Conservation (phyloP, 2,888 invertebrate genomes). For the Maniola hyperantus region DNA sequence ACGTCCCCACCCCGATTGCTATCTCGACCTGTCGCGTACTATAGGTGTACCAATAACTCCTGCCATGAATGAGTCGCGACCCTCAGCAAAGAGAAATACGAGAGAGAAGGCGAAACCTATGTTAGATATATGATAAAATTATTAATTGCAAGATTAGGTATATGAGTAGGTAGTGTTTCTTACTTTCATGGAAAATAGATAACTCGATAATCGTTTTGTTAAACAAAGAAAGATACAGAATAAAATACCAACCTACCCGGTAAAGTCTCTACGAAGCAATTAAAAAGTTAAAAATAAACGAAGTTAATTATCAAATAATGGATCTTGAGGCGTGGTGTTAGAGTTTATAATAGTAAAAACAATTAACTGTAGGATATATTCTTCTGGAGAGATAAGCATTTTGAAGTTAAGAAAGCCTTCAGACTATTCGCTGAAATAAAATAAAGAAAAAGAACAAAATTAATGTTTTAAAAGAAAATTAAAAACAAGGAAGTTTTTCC, state of each 20-base stretch:
- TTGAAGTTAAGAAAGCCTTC: conserved; percentile 76
- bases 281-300: conserved; percentile 65
- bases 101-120: no score
- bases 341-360: conserved; percentile 57
- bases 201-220: conserved; percentile 43
- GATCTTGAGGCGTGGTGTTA: conserved; percentile 55
- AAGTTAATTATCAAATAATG: conserved; percentile 55
- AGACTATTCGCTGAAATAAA: conserved; percentile 76
- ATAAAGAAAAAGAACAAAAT: conserved; percentile 66
- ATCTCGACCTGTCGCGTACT: no score
- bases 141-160: no score
- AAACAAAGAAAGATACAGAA: conserved; percentile 49
- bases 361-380: conserved; percentile 53
- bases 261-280: conserved; percentile 66
- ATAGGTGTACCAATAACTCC: no score
- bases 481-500: conserved; percentile 80
- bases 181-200: conserved; percentile 23
- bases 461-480: conserved; percentile 81
- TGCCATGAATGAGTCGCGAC: no score
- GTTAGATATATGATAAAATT: no score
- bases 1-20: no score
- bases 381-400: conserved; percentile 67
- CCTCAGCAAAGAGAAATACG: no score
- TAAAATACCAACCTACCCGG: conserved; percentile 50
- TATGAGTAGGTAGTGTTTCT: background rate